A percentile compares a stretch with the other conserved stretches of the same genome.
Evolutionary conservation across 1,140 invertebrate genomes (phyloP).

Genomic region (Sminthurides bifidus): DNA sequence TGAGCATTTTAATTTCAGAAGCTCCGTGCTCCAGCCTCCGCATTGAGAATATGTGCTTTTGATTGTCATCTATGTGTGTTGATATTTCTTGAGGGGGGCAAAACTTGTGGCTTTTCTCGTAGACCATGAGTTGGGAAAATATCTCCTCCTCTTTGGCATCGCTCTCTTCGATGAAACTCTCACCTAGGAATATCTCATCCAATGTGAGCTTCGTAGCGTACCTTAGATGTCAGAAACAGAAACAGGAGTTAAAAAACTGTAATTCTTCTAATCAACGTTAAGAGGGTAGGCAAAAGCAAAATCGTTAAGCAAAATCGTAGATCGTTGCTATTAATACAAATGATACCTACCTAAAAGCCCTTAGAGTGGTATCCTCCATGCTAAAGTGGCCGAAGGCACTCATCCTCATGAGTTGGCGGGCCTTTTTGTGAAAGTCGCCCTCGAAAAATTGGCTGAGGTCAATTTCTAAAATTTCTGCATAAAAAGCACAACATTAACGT

Average conservation of each 20-base stretch:
- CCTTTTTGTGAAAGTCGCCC: constrained; percentile 15
- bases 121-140: constrained; percentile 9
- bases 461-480: constrained; percentile 17
- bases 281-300: too few species aligned
- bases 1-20: constrained; percentile 4
- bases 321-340: not conserved
- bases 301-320: too few species aligned
- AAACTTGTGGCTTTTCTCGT: constrained; percentile 10
- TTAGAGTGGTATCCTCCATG: constrained; percentile 18
- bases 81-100: constrained; percentile 3
- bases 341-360: constrained; percentile 16
- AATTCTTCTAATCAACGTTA: not conserved
- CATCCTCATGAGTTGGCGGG: constrained; percentile 7
- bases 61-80: not conserved
- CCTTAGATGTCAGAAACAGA: constrained; percentile 11
- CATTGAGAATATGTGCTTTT: constrained; percentile 8
- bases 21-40: not conserved
- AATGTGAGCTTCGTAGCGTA: constrained; percentile 24
- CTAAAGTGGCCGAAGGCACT: constrained; percentile 9
- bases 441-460: constrained; percentile 20
- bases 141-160: constrained; percentile 12
- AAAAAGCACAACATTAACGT: too few species aligned
- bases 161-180: not conserved
- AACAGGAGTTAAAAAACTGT: not conserved
- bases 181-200: constrained; percentile 20